phyloP scores from a whole-genome alignment of 1,140 invertebrate species.

The Thaumetopoea pityocampa region DNA sequence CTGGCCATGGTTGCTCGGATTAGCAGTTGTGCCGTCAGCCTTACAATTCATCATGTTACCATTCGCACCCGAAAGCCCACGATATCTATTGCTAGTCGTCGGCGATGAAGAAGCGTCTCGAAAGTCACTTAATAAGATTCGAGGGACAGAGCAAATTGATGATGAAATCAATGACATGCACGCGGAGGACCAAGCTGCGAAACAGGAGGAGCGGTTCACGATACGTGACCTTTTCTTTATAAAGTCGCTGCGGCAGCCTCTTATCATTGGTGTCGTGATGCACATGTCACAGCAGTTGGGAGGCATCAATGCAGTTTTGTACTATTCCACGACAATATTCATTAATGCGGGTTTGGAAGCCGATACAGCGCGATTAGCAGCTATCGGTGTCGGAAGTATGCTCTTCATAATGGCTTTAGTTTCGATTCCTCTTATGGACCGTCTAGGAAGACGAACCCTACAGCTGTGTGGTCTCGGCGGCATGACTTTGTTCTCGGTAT shows the following conservation, averaged over 20 bases:
- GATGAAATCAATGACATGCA: slow-evolving; percentile 94
- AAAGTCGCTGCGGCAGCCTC: slow-evolving; percentile 85
- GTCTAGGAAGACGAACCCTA: slow-evolving; percentile 90
- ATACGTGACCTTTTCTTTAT: slow-evolving; percentile 88
- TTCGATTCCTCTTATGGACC: slow-evolving; percentile 94
- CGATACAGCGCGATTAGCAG: slow-evolving; percentile 88
- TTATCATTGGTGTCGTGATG: slow-evolving; percentile 95
- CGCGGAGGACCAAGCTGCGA: slow-evolving; percentile 88
- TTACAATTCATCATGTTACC: slow-evolving; percentile 89
- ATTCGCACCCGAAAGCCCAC: slow-evolving; percentile 89
- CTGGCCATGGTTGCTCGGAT: slow-evolving; percentile 89
- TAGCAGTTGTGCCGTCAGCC: slow-evolving; percentile 88
- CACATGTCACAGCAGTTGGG: slow-evolving; percentile 96
- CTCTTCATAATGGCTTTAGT: slow-evolving; percentile 96
- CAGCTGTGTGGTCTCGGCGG: slow-evolving; percentile 92
- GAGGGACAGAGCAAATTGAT: slow-evolving; percentile 79
- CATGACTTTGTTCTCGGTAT: slow-evolving; percentile 95
- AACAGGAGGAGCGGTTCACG: slow-evolving; percentile 87
- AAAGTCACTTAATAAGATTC: slow-evolving; percentile 66
- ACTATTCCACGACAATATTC: slow-evolving; percentile 93
- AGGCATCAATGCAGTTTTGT: slow-evolving; percentile 96
- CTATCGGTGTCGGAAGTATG: slow-evolving; percentile 94
- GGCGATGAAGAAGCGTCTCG: slow-evolving; percentile 90
- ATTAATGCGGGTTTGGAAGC: slow-evolving; percentile 85
- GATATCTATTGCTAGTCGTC: slow-evolving; percentile 89